Evolutionary conservation across 2,888 invertebrate genomes (phyloP).

Genomic region (Nymphalis c-album): DNA sequence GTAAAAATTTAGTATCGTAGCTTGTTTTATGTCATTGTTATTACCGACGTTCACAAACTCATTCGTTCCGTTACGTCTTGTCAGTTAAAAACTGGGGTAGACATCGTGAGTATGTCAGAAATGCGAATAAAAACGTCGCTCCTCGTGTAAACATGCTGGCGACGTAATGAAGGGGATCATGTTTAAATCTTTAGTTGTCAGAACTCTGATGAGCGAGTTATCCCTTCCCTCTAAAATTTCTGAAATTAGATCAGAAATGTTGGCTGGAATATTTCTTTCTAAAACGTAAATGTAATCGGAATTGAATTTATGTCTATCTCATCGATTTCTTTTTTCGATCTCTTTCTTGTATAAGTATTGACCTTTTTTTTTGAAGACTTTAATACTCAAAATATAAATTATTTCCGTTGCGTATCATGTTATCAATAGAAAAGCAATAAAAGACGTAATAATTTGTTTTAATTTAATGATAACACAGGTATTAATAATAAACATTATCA

Average conservation of each 20-base stretch:
- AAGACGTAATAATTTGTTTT: too few relatives aligned
- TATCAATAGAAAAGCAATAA: too few relatives aligned
- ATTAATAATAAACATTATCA: too few relatives aligned
- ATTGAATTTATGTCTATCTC: background rate
- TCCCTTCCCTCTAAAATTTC: background rate
- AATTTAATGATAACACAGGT: too few relatives aligned
- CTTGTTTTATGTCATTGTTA: background rate
- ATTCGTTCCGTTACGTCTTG: background rate
- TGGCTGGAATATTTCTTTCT: background rate
- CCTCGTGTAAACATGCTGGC: conserved; percentile 44
- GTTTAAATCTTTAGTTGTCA: conserved; percentile 46
- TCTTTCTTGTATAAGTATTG: too few relatives aligned
- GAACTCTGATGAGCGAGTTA: conserved; percentile 28
- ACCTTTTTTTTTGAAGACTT: too few relatives aligned
- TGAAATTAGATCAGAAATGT: background rate
- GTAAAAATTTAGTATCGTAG: background rate
- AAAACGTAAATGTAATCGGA: background rate
- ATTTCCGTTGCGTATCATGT: too few relatives aligned
- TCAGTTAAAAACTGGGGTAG: conserved; percentile 7
- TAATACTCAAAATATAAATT: too few relatives aligned
- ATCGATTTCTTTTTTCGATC: background rate
- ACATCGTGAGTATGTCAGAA: conserved; percentile 14
- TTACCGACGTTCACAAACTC: conserved; percentile 2
- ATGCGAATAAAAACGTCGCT: conserved; percentile 42
- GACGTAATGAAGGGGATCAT: conserved; percentile 47